These are phyloP conservation scores for Oscheius sp. DNA, from an alignment of 2,888 invertebrate genomes.

Conservation along the genomic window DNA sequence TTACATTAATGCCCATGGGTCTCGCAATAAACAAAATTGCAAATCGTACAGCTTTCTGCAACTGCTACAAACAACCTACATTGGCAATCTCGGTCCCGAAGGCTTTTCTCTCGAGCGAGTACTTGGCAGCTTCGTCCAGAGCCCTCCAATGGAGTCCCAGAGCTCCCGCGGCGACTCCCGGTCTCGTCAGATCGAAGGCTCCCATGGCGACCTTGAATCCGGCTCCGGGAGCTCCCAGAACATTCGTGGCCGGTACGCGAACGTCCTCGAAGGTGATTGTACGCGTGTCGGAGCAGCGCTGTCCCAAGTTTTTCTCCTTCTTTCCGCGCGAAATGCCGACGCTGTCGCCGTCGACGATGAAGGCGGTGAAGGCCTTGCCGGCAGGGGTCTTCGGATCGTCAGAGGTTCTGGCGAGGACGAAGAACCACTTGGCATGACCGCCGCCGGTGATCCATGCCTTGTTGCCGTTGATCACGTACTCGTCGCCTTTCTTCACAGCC, in stretches of 20 bases:
- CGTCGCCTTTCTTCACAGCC: slow-evolving; percentile 62
- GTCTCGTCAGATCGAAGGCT: slow-evolving; percentile 90
- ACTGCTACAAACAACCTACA: slow-evolving; percentile 61
- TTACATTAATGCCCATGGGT: too few species aligned
- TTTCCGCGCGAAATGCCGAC: slow-evolving; percentile 88
- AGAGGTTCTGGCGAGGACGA: slow-evolving; percentile 80
- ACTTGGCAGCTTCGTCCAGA: slow-evolving; percentile 90
- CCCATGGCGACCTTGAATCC: slow-evolving; percentile 86
- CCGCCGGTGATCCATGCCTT: slow-evolving; percentile 86
- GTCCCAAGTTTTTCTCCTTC: slow-evolving; percentile 97
- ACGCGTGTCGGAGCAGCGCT: slow-evolving; percentile 88
- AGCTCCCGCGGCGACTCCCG: slow-evolving; percentile 85
- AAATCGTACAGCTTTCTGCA: too few species aligned
- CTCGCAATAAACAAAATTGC: too few species aligned
- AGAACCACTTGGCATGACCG: slow-evolving; percentile 88
- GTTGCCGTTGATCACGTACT: slow-evolving; percentile 66
- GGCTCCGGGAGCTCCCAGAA: slow-evolving; percentile 57
- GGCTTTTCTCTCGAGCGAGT: slow-evolving; percentile 89
- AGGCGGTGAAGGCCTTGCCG: slow-evolving; percentile 92
- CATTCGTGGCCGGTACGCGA: slow-evolving; percentile 83
- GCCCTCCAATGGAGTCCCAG: slow-evolving; percentile 90
- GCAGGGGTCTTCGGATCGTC: slow-evolving; percentile 90
- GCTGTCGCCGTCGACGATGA: slow-evolving; percentile 90
- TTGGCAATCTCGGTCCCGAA: slow-evolving; percentile 82
- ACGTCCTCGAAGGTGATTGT: slow-evolving; percentile 97